Evolutionary conservation across 2,888 invertebrate species (phyloP), one percentile per base, ranked within the genome.

Genomic region (Noctua fimbriata): DNA sequence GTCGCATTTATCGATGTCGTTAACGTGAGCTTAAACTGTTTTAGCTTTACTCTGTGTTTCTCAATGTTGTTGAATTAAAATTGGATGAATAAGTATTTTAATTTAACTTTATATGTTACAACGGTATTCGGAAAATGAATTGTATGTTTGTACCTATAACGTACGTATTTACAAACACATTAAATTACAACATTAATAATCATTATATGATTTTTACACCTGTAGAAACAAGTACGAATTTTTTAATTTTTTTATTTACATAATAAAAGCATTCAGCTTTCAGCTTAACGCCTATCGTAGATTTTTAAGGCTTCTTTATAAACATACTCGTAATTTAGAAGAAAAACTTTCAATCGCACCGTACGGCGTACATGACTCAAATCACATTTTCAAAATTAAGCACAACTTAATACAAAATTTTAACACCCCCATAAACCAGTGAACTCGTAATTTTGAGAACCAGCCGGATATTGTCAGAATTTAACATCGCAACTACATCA

Each of bases 1-100:
- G 93, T 92, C 91, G 93, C 92, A 90, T 94, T 95, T 94, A 94
- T 94, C 93, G 94, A 91, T 90, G 91, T 92, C 93, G 92, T 94
- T 94, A 94, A 92, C 91, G 92, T 87, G 90, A 92, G 93, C 91
- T 94, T 92, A 92, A 93, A 93, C 92, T 90, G 93, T 93, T 94
- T 91, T 91, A 93, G 89, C 89, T 89, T 81, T 79, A 77, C 58
- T 41, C 86, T 83, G 84, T 76, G 93, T 71, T 91, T 92, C 90
- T 90, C 89, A 92, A 93, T 82, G 82, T 90, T 84, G 28, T n/a
- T 47, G 18, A 6, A 63, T 67, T 47, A n/a, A 4, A 69, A 55
- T 69, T 70, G 7, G 4, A 71, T 49, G 14, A 28, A n/a, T n/a
- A 49, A 58, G 6, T 32, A 32, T 32, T 63, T 63, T 3, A 18